These are phyloP conservation scores for Vannuccia rotundouncinata DNA, from an alignment of 2,888 invertebrate species.

Conservation along the genomic window DNA sequence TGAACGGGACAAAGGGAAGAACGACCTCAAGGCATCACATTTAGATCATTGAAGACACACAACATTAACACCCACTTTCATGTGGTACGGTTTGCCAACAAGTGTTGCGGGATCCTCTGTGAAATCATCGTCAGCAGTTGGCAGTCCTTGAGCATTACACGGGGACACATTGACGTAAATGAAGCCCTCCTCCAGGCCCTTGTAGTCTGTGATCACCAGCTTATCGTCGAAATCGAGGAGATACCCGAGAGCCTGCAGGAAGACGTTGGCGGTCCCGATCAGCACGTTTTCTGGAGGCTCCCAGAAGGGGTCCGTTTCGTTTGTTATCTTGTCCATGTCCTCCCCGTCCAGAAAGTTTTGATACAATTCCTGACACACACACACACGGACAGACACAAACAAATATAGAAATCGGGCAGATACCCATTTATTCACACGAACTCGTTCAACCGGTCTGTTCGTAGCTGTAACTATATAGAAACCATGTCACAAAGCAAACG, in stretches of 20 bases:
- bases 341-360: constrained; percentile 41
- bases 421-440: no score
- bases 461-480: no score
- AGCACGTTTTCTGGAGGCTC: constrained; percentile 41
- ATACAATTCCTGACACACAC: constrained; percentile 40
- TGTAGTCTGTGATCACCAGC: constrained; percentile 53
- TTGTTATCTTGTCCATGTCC: constrained; percentile 35
- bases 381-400: no score
- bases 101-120: constrained; percentile 53
- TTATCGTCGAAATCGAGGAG: constrained; percentile 55
- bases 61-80: constrained; percentile 52
- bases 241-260: constrained; percentile 55
- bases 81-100: constrained; percentile 51
- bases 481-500: no score
- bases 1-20: background rate
- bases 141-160: constrained; percentile 49
- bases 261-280: constrained; percentile 53
- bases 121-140: constrained; percentile 52
- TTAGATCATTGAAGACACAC: no score
- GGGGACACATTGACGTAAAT: constrained; percentile 51
- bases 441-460: no score
- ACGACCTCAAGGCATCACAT: background rate
- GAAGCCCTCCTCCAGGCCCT: constrained; percentile 55
- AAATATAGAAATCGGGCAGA: no score
- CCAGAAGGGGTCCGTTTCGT: constrained; percentile 42